These are phyloP conservation scores for Noturus placidus DNA, from an alignment of 2,113 vertebrate species.

Conservation along the genomic window DNA sequence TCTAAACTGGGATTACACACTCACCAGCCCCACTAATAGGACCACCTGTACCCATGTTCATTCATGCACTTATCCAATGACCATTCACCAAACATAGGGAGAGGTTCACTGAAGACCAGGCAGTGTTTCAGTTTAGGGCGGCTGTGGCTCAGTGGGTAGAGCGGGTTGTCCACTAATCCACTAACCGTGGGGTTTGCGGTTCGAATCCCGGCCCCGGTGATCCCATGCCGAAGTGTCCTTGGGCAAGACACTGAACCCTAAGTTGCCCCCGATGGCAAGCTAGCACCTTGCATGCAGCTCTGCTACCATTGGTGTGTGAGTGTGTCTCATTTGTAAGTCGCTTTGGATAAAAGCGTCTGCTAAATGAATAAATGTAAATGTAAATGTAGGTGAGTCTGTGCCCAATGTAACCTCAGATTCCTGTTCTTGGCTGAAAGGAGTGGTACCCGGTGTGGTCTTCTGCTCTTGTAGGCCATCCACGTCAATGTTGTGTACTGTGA, in stretches of 20 bases:
- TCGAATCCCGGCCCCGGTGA: too few relatives aligned
- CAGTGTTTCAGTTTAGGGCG: neutral
- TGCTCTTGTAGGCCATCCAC: neutral
- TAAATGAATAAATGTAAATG: too few relatives aligned
- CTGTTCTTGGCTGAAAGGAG: neutral
- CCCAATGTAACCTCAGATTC: neutral
- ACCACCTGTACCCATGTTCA: neutral
- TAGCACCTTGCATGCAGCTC: too few relatives aligned
- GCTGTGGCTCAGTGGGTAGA: too few relatives aligned
- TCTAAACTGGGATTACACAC: neutral
- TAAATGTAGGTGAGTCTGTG: neutral
- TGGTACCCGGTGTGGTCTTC: neutral
- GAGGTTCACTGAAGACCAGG: neutral
- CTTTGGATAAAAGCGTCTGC: too few relatives aligned
- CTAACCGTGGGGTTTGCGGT: too few relatives aligned
- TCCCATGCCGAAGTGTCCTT: too few relatives aligned
- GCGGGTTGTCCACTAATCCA: too few relatives aligned
- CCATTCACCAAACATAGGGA: neutral
- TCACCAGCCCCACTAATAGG: neutral
- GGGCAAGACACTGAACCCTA: too few relatives aligned
- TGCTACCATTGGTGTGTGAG: too few relatives aligned
- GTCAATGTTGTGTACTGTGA: neutral
- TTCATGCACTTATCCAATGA: neutral
- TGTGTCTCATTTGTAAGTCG: too few relatives aligned
- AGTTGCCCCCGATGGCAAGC: too few relatives aligned